Percentiles rank a stretch among this genome's conserved stretches.
phyloP scores from a whole-genome alignment of 2,888 invertebrate species.

The Acanthosepion lycidas region DNA sequence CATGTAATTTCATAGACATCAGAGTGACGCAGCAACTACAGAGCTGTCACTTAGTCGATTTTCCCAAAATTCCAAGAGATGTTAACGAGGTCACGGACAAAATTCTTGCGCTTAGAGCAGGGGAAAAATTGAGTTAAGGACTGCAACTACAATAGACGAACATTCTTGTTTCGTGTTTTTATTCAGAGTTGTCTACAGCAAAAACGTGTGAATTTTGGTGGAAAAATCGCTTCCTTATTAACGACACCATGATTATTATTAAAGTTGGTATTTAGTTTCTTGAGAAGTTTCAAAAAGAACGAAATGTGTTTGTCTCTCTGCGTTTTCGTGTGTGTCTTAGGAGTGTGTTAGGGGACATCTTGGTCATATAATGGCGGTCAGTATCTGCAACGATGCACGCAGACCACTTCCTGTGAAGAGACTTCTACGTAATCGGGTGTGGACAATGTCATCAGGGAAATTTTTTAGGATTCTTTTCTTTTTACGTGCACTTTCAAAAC shows the following conservation, averaged over 20 bases:
- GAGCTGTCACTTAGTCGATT: neutral
- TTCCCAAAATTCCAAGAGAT: neutral
- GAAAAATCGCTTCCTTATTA: neutral
- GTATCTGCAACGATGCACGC: neutral
- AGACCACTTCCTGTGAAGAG: neutral
- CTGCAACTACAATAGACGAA: neutral
- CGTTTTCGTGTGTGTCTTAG: neutral
- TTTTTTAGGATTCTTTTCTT: no score
- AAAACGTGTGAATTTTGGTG: neutral
- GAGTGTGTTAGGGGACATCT: neutral
- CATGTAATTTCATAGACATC: no score
- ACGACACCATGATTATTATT: neutral
- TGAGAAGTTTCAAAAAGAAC: neutral
- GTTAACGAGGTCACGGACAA: slow-evolving; percentile 23
- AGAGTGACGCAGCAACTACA: neutral
- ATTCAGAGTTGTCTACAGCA: neutral
- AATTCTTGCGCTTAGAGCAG: neutral
- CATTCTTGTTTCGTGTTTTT: neutral
- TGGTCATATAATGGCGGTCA: neutral
- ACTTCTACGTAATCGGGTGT: slow-evolving; percentile 4
- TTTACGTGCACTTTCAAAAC: no score
- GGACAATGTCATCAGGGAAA: neutral
- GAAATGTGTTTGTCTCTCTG: neutral
- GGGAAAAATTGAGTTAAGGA: neutral
- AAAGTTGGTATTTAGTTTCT: neutral